Evolutionary conservation across 2,888 invertebrate species (phyloP).

Genomic region (Phlogophora meticulosa): DNA sequence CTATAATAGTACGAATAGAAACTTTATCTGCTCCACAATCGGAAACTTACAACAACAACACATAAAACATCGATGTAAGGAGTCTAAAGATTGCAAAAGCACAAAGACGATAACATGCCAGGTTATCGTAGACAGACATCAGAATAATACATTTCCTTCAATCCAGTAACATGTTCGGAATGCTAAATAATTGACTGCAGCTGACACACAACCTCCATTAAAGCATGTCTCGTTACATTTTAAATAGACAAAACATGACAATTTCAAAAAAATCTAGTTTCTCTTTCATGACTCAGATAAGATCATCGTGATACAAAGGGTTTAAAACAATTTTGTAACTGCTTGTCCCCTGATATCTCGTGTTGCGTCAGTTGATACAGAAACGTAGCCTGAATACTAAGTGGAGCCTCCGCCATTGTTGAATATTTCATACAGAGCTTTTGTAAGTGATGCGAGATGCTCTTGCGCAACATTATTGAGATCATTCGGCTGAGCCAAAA

Average conservation of each 20-base stretch:
- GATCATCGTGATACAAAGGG: slow-evolving; percentile 63
- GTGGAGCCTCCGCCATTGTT: slow-evolving; percentile 75
- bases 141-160: slow-evolving; percentile 53
- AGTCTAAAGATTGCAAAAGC: slow-evolving; percentile 51
- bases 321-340: slow-evolving; percentile 59
- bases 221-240: slow-evolving; percentile 56
- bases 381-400: slow-evolving; percentile 84
- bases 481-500: slow-evolving; percentile 48
- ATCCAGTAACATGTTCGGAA: slow-evolving; percentile 54
- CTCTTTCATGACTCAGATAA: slow-evolving; percentile 65
- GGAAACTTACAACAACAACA: slow-evolving; percentile 28
- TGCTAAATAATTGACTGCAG: slow-evolving; percentile 47
- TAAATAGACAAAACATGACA: slow-evolving; percentile 55
- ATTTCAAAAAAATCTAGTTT: slow-evolving; percentile 58
- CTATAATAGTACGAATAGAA: slow-evolving; percentile 18
- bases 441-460: slow-evolving; percentile 70
- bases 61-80: slow-evolving; percentile 43
- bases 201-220: slow-evolving; percentile 37
- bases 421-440: slow-evolving; percentile 79
- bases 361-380: slow-evolving; percentile 77
- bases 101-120: slow-evolving; percentile 47
- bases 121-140: slow-evolving; percentile 51
- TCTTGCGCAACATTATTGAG: slow-evolving; percentile 54
- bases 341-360: slow-evolving; percentile 73
- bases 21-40: slow-evolving; percentile 25